Evolutionary conservation across 2,797 vertebrate species (phyloP).

Genomic region (Erethizon dorsatum): DNA sequence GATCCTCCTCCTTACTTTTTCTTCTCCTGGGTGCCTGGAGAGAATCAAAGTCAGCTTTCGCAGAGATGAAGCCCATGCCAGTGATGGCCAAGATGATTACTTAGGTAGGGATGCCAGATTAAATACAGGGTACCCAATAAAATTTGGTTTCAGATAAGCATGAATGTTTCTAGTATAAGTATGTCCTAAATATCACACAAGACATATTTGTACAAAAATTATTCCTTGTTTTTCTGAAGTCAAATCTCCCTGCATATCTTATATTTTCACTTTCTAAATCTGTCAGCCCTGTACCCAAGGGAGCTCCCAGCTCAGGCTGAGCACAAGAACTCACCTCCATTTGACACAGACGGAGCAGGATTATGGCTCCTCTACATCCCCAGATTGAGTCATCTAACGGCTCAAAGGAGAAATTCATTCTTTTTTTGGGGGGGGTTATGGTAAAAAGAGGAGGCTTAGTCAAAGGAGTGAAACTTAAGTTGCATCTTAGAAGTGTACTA

Average conservation of each 20-base stretch:
- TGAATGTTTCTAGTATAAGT: constrained; percentile 39
- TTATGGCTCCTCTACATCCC: background rate
- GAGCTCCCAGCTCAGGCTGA: background rate
- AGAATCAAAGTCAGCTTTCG: constrained; percentile 36
- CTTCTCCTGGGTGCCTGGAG: background rate
- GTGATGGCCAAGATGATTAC: background rate
- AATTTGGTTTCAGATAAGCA: constrained; percentile 56
- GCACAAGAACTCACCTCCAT: background rate
- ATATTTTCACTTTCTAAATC: constrained; percentile 65
- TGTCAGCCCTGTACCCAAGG: background rate
- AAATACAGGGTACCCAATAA: constrained; percentile 33
- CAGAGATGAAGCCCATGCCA: constrained; percentile 16
- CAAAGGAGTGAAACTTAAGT: constrained; percentile 50
- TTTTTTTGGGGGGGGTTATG: background rate
- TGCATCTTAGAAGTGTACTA: constrained; percentile 23
- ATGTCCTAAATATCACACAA: constrained; percentile 18
- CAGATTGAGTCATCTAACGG: background rate
- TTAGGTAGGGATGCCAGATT: background rate
- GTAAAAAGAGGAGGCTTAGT: constrained; percentile 55
- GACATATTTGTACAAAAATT: constrained; percentile 30
- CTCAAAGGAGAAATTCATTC: constrained; percentile 41
- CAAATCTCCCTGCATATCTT: constrained; percentile 1
- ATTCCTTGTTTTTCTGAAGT: constrained; percentile 61
- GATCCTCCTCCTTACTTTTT: background rate
- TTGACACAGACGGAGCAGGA: background rate